These are phyloP conservation scores for Aptenodytes patagonicus DNA, from an alignment of 2,113 vertebrate species.

Conservation along the genomic window DNA sequence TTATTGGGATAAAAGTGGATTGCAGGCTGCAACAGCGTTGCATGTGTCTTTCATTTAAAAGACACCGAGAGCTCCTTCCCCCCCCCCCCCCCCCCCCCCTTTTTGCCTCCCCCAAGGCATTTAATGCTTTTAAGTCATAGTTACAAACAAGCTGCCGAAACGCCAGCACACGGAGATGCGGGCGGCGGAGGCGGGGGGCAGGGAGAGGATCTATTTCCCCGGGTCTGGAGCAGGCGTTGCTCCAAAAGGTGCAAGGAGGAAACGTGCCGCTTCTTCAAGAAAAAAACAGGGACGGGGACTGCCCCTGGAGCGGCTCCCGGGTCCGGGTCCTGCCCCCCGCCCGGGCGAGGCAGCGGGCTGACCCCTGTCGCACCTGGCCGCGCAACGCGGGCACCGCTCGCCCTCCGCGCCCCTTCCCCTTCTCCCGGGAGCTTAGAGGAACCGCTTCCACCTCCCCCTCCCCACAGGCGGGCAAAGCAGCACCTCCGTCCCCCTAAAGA, in stretches of 20 bases:
- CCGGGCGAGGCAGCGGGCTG: not conserved
- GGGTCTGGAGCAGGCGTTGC: not conserved
- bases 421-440: not conserved
- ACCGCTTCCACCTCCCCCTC: not conserved
- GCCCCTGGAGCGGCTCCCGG: not conserved
- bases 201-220: not conserved
- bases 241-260: not conserved
- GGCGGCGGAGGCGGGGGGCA: not conserved
- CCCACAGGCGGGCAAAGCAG: not conserved
- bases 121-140: conserved; percentile 48
- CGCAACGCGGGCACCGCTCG: not conserved
- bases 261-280: not conserved
- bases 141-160: conserved; percentile 58
- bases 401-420: not conserved
- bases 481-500: no score
- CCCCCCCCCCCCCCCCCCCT: not conserved
- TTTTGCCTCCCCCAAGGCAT: not conserved
- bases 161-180: not conserved
- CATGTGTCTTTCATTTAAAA: conserved; percentile 75
- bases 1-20: conserved; percentile 36
- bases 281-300: not conserved
- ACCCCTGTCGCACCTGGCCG: not conserved
- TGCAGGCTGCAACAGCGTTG: not conserved
- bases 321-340: not conserved
- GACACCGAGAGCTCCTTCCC: conserved; percentile 15